Conservation (phyloP, 2,888 invertebrate genomes). For the Agonopterix subpropinquella region DNA sequence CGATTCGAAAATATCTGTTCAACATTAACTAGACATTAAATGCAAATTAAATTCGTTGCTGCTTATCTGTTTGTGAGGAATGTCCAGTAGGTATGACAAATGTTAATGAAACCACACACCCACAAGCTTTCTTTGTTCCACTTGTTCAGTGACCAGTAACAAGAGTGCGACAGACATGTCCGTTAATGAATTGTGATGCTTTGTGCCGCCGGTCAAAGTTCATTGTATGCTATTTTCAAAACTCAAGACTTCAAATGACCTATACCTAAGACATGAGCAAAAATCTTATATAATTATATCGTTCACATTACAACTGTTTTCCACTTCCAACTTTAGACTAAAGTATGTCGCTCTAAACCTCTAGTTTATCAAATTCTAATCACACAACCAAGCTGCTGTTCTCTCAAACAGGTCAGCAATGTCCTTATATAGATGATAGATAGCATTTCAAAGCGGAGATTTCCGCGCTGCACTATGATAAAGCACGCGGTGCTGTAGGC, state of each 20-base stretch:
- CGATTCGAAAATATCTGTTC: background rate
- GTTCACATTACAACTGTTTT: too few relatives aligned
- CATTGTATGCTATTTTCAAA: too few relatives aligned
- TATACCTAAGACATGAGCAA: too few relatives aligned
- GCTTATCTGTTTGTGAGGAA: background rate
- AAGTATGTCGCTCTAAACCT: too few relatives aligned
- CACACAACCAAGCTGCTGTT: too few relatives aligned
- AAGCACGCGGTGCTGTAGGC: conserved; percentile 9
- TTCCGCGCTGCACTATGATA: conserved; percentile 2
- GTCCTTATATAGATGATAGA: background rate
- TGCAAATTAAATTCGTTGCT: background rate
- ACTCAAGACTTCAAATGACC: too few relatives aligned
- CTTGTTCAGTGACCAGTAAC: conserved; percentile 28
- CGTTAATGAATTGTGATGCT: conserved; percentile 17
- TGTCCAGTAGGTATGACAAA: conserved; percentile 11
- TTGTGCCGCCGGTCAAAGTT: conserved; percentile 2
- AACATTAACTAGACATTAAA: background rate
- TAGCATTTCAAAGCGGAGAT: conserved; percentile 4
- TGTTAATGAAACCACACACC: conserved; percentile 21
- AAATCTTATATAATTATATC: too few relatives aligned
- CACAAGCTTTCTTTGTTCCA: conserved; percentile 35
- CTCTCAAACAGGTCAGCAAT: too few relatives aligned
- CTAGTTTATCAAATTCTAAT: too few relatives aligned
- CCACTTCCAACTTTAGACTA: too few relatives aligned
- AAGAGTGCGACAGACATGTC: conserved; percentile 21